Conservation (phyloP, 2,797 vertebrate species). For the Cheirogaleus major region DNA sequence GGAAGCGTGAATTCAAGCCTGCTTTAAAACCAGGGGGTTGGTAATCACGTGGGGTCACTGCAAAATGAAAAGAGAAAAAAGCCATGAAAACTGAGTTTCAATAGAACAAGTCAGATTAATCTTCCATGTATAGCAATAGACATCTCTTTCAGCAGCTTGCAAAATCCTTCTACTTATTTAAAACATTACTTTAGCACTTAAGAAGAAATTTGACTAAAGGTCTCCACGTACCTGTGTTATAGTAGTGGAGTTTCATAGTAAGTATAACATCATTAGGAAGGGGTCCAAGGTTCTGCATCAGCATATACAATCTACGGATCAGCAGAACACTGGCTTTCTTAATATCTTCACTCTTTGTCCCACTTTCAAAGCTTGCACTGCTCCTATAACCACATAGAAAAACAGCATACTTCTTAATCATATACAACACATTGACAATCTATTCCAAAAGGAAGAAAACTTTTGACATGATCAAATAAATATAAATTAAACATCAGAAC, state of each 20-base stretch:
- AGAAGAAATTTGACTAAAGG: background rate
- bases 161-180: constrained; percentile 16
- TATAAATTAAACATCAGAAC: constrained; percentile 19
- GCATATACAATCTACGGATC: constrained; percentile 93
- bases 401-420: constrained; percentile 63
- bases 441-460: constrained; percentile 11
- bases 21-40: constrained; percentile 88
- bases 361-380: constrained; percentile 64
- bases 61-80: constrained; percentile 53
- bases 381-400: constrained; percentile 72
- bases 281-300: constrained; percentile 93
- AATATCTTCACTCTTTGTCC: constrained; percentile 71
- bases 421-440: constrained; percentile 12
- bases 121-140: background rate
- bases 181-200: background rate
- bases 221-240: constrained; percentile 90
- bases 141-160: background rate
- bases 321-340: constrained; percentile 91
- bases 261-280: constrained; percentile 92
- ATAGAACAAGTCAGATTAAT: background rate
- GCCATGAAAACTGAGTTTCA: constrained; percentile 2
- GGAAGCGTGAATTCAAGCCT: constrained; percentile 67
- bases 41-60: constrained; percentile 86
- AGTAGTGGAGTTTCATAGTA: constrained; percentile 97
- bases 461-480: constrained; percentile 40